A percentile compares a stretch with the other conserved stretches of the same genome.
Evolutionary conservation across 2,797 vertebrate genomes (phyloP).

Genomic region (Melanogrammus aeglefinus): DNA sequence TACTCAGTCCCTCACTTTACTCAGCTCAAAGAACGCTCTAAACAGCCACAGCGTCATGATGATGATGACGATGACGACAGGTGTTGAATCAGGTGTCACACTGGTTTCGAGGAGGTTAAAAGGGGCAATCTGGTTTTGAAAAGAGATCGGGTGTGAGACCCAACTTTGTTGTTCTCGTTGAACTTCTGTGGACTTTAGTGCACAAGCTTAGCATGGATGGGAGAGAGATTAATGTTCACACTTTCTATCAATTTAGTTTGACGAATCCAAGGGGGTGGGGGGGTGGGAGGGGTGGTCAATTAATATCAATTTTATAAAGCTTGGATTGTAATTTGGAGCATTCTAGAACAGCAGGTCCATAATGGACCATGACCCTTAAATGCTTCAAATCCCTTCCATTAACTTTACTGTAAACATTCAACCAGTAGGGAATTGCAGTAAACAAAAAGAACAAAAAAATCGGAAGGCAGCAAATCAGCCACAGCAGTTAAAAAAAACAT

Average conservation of each 20-base stretch:
- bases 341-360: conserved; percentile 34
- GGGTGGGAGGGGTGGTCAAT: neutral
- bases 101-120: neutral
- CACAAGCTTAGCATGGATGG: neutral
- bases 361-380: conserved; percentile 34
- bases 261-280: too few species aligned
- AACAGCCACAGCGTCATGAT: neutral
- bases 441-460: conserved; percentile 3
- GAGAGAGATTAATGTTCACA: conserved; percentile 19
- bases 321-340: conserved; percentile 33
- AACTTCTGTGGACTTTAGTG: neutral
- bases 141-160: neutral
- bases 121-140: neutral
- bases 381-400: neutral
- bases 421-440: conserved; percentile 23
- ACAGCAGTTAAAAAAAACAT: conserved; percentile 34
- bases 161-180: neutral
- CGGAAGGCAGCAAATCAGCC: conserved; percentile 47
- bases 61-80: neutral
- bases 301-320: conserved; percentile 26
- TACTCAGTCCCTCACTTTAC: neutral
- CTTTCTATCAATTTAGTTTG: conserved; percentile 25
- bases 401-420: conserved; percentile 57
- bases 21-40: neutral
- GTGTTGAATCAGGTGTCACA: neutral